Conservation (phyloP, 2,888 invertebrate species). For the Lutraria lutraria region DNA sequence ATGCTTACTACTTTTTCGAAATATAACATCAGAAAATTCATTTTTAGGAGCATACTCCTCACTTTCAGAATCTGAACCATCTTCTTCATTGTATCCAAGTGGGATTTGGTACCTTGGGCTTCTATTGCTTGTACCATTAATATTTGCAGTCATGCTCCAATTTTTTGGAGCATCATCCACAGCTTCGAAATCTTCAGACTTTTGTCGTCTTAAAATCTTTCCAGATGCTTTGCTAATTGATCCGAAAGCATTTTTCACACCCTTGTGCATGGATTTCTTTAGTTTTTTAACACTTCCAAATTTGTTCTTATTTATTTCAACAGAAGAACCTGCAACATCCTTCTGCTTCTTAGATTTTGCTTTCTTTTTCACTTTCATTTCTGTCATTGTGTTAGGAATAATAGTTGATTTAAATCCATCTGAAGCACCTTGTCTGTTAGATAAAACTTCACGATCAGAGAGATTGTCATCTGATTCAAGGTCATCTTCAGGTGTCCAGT, state of each 20-base stretch:
- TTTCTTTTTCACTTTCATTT: constrained; percentile 71
- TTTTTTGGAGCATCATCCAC: constrained; percentile 69
- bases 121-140: constrained; percentile 35
- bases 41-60: constrained; percentile 42
- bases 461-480: constrained; percentile 82
- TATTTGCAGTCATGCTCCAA: constrained; percentile 60
- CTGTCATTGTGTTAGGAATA: constrained; percentile 74
- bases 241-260: constrained; percentile 79
- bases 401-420: constrained; percentile 80
- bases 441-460: constrained; percentile 69
- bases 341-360: constrained; percentile 60
- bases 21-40: constrained; percentile 44
- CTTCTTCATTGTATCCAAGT: constrained; percentile 54
- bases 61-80: constrained; percentile 55
- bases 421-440: constrained; percentile 59
- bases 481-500: constrained; percentile 82
- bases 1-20: constrained; percentile 53
- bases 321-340: constrained; percentile 50
- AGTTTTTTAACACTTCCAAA: constrained; percentile 79
- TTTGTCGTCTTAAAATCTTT: constrained; percentile 74
- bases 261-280: constrained; percentile 78
- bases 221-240: constrained; percentile 80
- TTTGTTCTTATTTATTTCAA: constrained; percentile 68
- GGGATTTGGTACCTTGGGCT: constrained; percentile 60
- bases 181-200: constrained; percentile 74